Evolutionary conservation across 2,113 vertebrate genomes (phyloP).

Genomic region (Rostratula benghalensis): DNA sequence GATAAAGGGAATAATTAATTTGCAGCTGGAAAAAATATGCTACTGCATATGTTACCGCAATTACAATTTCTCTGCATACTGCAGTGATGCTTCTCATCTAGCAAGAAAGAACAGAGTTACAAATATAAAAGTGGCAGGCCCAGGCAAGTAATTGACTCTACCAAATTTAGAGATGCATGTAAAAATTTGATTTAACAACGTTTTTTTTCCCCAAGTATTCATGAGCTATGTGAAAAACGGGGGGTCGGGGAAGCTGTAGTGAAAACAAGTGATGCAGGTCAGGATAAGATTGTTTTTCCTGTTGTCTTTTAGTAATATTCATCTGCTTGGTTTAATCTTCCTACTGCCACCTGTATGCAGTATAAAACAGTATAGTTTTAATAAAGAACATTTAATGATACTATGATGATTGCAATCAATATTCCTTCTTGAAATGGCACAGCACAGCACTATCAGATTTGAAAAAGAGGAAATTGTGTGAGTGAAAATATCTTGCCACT

Average conservation of each 20-base stretch:
- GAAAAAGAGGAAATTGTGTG: background rate
- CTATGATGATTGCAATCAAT: background rate
- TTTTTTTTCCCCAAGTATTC: background rate
- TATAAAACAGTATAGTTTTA: background rate
- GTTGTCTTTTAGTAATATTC: background rate
- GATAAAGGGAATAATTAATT: conserved; percentile 32
- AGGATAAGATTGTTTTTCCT: background rate
- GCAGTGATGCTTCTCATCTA: conserved; percentile 10
- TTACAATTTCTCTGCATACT: conserved; percentile 10
- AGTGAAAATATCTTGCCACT: background rate
- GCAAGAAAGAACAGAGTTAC: conserved; percentile 14
- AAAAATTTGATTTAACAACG: conserved; percentile 9
- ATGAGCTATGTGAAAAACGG: background rate
- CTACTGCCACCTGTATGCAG: background rate
- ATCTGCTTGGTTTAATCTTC: conserved; percentile 1
- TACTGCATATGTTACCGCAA: background rate
- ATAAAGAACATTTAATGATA: background rate
- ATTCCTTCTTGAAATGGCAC: background rate
- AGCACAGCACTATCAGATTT: background rate
- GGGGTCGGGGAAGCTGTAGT: background rate
- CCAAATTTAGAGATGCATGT: background rate
- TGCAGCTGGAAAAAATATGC: conserved; percentile 7
- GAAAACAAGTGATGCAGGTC: background rate
- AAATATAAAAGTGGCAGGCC: conserved; percentile 8
- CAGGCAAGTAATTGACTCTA: background rate